Evolutionary conservation across 2,888 invertebrate species (phyloP).

Genomic region (Eledona agricola): DNA sequence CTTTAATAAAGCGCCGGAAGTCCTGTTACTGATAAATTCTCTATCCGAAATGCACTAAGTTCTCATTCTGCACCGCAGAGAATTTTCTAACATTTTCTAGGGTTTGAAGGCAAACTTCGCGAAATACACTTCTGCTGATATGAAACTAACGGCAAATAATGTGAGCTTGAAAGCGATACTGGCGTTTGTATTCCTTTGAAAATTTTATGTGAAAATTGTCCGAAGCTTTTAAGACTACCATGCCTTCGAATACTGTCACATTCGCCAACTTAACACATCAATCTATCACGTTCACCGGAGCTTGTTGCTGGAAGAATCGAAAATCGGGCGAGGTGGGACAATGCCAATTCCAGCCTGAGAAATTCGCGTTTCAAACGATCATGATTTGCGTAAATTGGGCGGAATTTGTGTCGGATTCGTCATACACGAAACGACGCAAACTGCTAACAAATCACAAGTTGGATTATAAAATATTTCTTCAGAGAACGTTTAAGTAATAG

Average conservation of each 20-base stretch:
- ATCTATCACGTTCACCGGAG: conserved; percentile 51
- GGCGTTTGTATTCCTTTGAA: conserved; percentile 40
- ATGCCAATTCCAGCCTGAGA: conserved; percentile 10
- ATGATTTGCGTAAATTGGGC: conserved; percentile 23
- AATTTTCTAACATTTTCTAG: conserved; percentile 17
- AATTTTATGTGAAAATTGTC: conserved; percentile 39
- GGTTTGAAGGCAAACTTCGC: conserved; percentile 31
- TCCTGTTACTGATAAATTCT: conserved; percentile 21
- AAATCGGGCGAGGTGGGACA: conserved; percentile 26
- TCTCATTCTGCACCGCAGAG: conserved; percentile 13
- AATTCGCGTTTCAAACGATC: conserved; percentile 11
- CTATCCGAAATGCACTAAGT: conserved; percentile 19
- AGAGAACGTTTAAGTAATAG: too few relatives aligned
- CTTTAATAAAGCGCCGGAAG: conserved; percentile 22
- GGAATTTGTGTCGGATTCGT: too few relatives aligned
- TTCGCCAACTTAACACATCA: conserved; percentile 49
- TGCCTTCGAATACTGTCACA: conserved; percentile 48
- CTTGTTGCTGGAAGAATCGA: conserved; percentile 35
- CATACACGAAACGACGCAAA: too few relatives aligned
- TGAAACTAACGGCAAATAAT: conserved; percentile 42
- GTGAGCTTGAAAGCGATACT: conserved; percentile 38
- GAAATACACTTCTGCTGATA: conserved; percentile 37
- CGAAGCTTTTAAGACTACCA: conserved; percentile 44
- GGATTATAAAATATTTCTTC: too few relatives aligned
- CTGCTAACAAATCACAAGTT: too few relatives aligned